Conservation (phyloP, 2,888 invertebrate genomes). For the Buathra laborator region DNA sequence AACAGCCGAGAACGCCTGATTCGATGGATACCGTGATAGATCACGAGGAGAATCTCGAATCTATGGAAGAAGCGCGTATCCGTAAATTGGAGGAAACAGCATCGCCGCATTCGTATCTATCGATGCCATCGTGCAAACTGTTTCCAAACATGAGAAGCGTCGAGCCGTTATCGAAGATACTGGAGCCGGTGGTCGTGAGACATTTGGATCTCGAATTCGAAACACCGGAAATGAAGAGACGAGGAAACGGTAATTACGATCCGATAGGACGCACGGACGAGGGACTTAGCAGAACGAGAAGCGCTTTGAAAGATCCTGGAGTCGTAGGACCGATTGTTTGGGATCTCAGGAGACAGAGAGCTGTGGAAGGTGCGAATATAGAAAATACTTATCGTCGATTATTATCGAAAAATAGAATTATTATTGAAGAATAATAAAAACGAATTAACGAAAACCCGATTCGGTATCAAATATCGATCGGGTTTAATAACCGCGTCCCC, state of each 20-base stretch:
- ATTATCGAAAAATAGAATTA: background rate
- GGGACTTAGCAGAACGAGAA: slow-evolving; percentile 89
- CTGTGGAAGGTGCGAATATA: slow-evolving; percentile 76
- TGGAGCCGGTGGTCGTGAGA: slow-evolving; percentile 91
- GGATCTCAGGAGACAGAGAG: slow-evolving; percentile 91
- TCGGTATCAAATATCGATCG: slow-evolving; percentile 31
- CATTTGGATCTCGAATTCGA: slow-evolving; percentile 81
- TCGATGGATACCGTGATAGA: slow-evolving; percentile 75
- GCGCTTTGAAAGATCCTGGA: slow-evolving; percentile 91
- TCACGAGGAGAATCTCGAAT: slow-evolving; percentile 75
- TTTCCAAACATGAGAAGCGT: slow-evolving; percentile 93
- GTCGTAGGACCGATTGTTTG: slow-evolving; percentile 94
- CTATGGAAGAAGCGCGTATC: slow-evolving; percentile 76
- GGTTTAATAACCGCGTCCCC: background rate
- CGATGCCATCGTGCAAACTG: slow-evolving; percentile 94
- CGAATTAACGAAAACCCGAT: slow-evolving; percentile 11
- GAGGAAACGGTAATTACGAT: slow-evolving; percentile 70
- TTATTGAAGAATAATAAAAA: background rate
- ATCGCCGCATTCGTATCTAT: slow-evolving; percentile 91
- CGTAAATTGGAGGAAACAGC: slow-evolving; percentile 78
- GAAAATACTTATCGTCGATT: background rate
- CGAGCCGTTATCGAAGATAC: slow-evolving; percentile 91
- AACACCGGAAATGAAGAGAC: slow-evolving; percentile 78
- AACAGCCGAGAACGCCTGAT: slow-evolving; percentile 78
- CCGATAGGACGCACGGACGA: slow-evolving; percentile 74